These are phyloP conservation scores for Danaus chrysippus DNA, from an alignment of 2,888 invertebrate species.

Conservation along the genomic window DNA sequence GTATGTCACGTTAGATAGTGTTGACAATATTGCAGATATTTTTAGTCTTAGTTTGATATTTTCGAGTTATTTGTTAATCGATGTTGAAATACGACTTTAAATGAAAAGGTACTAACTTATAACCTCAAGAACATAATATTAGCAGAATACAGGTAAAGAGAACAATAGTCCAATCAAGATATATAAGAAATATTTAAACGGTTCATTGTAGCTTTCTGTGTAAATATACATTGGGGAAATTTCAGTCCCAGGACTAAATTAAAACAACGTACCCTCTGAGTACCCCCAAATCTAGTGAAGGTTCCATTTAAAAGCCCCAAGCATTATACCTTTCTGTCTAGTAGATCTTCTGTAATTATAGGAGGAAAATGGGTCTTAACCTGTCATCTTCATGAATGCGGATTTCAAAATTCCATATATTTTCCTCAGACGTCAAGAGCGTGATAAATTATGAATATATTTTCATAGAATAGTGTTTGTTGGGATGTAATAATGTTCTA, in stretches of 20 bases:
- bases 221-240: too few species aligned
- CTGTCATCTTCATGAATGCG: conserved; percentile 1
- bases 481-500: neutral
- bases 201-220: too few species aligned
- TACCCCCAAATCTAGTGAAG: conserved; percentile 1
- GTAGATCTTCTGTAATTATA: neutral
- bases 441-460: neutral
- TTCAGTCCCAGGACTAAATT: neutral
- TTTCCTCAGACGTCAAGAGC: neutral
- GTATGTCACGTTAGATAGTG: too few species aligned
- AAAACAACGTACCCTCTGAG: neutral
- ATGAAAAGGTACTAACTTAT: too few species aligned
- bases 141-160: too few species aligned
- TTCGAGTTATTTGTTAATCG: too few species aligned
- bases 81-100: too few species aligned
- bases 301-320: conserved; percentile 2
- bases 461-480: neutral
- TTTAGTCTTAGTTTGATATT: too few species aligned
- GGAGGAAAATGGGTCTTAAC: conserved; percentile 4
- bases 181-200: too few species aligned
- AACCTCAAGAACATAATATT: too few species aligned
- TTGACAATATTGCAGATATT: too few species aligned
- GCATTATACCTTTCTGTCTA: conserved; percentile 1
- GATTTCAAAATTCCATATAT: conserved; percentile 4
- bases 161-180: too few species aligned